Evolutionary conservation across 2,888 invertebrate genomes (phyloP), one percentile per base, ranked within the genome.

Genomic region (Dyspetes luteomarginatus): DNA sequence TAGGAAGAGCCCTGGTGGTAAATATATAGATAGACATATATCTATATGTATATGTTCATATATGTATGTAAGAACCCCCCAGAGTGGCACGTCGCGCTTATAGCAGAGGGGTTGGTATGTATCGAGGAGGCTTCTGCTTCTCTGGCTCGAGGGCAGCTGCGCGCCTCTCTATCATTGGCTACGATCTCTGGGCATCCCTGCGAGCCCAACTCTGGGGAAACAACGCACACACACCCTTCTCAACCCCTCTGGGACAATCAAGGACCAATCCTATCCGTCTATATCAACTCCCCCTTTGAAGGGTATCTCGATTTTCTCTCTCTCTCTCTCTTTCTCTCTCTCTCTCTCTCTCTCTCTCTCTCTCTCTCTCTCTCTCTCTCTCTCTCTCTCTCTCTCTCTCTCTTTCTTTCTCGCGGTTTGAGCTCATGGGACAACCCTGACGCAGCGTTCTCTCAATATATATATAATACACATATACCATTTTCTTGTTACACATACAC

Each of bases 131-230:
- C 67, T 64, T 69, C 64, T 65, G 78, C 65, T 78, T 65, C 65
- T 68, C 50, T 43, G 55, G 79, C 83, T 82, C 84, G 78, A 79
- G 85, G 88, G 88, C 91, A 91, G 91, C 90, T 89, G 90, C 87
- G 88, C 85, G 68, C 58, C 60, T 68, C 83, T 74, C 88, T 91
- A 92, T 92, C 91, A 92, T 91, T 92, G 91, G 91, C 90, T 89
- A 87, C 89, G 90, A 91, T 91, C 91, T 91, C 83, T 85, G 85
- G 85, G 81, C 83, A 86, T 89, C 88, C 90, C 90, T 69, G 73
- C 77, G 78, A 82, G 86, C 86, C 86, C 86, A 89, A 85, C 85
- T 85, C 84, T 85, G 84, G 85, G 45, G 86, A 89, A 90, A 88
- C 88, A 86, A 89, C 90, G 69, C 76, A 74, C 62, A 75, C n/a